Evolutionary conservation across 2,797 vertebrate genomes (phyloP).

Genomic region (Neosalanx taihuensis): DNA sequence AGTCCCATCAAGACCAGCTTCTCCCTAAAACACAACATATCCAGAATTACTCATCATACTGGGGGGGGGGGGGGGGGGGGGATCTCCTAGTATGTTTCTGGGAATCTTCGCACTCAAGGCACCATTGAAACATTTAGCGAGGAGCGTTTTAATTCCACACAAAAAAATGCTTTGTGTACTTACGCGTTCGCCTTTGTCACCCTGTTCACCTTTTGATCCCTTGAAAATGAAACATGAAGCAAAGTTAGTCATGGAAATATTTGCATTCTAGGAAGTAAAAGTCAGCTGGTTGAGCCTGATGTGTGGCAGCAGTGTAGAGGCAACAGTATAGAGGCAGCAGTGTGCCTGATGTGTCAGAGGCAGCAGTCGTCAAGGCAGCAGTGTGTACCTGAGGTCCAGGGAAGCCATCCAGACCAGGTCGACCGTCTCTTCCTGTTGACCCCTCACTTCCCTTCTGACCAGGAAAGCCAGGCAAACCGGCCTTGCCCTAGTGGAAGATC

Average conservation of each 20-base stretch:
- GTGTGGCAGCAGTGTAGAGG: neutral
- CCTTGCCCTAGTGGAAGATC: conserved; percentile 66
- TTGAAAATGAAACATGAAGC: conserved; percentile 27
- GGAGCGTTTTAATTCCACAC: too few relatives aligned
- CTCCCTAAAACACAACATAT: conserved; percentile 69
- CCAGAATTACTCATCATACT: neutral
- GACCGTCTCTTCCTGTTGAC: conserved; percentile 74
- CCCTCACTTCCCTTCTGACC: conserved; percentile 78
- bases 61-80: too few relatives aligned
- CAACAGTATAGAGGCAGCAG: too few relatives aligned
- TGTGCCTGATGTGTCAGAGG: too few relatives aligned
- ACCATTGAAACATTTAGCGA: neutral
- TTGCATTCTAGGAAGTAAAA: too few relatives aligned
- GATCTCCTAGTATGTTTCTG: too few relatives aligned
- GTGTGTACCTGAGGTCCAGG: conserved; percentile 80
- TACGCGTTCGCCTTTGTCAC: conserved; percentile 65
- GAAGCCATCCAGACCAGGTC: conserved; percentile 79
- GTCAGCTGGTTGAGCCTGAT: too few relatives aligned
- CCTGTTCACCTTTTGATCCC: conserved; percentile 67
- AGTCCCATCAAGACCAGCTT: conserved; percentile 73
- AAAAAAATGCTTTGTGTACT: conserved; percentile 29
- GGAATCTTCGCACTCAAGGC: too few relatives aligned
- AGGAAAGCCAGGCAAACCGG: conserved; percentile 73
- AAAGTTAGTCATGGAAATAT: neutral
- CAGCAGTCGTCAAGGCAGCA: neutral